phyloP scores from a whole-genome alignment of 2,888 invertebrate genomes.

The Cerastis rubricosa region DNA sequence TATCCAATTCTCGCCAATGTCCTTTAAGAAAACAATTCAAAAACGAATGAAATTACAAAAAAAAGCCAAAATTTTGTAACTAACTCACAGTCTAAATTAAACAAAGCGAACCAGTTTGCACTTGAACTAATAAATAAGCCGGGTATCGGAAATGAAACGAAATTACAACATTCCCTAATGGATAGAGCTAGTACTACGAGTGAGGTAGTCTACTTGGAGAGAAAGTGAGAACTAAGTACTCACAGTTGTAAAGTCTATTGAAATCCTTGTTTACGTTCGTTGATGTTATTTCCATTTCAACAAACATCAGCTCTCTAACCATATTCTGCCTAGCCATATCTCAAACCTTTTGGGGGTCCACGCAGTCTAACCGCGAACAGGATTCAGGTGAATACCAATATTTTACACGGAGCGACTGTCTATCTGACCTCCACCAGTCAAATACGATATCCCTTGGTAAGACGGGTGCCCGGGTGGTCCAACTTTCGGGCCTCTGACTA shows the following conservation, averaged over 20 bases:
- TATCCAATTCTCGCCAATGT: no score
- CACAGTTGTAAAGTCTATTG: not conserved
- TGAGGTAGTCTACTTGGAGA: conserved; percentile 4
- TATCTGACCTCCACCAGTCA: not conserved
- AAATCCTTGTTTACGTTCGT: not conserved
- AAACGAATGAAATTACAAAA: not conserved
- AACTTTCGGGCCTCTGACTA: not conserved
- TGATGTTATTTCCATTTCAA: not conserved
- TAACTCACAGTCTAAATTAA: not conserved
- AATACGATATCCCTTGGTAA: not conserved
- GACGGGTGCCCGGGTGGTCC: not conserved
- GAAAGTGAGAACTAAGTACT: conserved; percentile 32
- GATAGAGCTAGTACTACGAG: conserved; percentile 16
- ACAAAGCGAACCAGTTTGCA: conserved; percentile 14
- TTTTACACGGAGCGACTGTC: not conserved
- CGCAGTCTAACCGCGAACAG: not conserved
- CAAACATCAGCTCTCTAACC: not conserved
- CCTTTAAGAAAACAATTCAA: not conserved
- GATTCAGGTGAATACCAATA: not conserved
- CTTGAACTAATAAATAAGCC: conserved; percentile 25
- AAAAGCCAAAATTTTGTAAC: not conserved
- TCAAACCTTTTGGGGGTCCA: no score
- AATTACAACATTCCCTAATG: conserved; percentile 37
- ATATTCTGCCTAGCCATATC: not conserved
- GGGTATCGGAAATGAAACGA: conserved; percentile 1